phyloP scores from a whole-genome alignment of 2,113 vertebrate genomes.

The Callipepla squamata region DNA sequence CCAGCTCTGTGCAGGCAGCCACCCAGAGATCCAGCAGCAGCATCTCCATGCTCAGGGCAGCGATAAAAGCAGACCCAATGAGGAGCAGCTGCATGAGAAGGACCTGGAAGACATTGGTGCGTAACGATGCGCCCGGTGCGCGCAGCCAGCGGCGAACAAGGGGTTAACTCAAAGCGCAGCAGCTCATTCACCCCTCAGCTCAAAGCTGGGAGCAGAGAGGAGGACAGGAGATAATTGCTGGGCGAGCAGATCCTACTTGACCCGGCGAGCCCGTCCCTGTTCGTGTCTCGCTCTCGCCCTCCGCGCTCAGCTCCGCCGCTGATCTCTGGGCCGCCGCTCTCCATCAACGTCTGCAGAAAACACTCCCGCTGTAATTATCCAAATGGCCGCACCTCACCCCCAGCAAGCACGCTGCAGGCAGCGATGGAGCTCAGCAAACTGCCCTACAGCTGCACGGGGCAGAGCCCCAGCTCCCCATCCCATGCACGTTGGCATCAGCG shows the following conservation, averaged over 20 bases:
- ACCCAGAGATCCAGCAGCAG: background rate
- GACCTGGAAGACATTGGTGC: background rate
- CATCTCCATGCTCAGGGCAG: background rate
- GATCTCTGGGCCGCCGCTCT: background rate
- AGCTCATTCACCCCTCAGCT: background rate
- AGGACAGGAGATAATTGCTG: background rate
- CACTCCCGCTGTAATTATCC: background rate
- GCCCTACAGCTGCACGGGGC: rapidly evolving
- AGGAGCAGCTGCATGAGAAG: rapidly evolving
- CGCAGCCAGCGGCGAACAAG: background rate
- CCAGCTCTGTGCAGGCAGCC: background rate
- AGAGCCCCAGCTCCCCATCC: background rate
- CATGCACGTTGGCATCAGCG: rapidly evolving
- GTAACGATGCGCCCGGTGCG: background rate
- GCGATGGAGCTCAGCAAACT: background rate
- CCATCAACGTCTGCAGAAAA: rapidly evolving
- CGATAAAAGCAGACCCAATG: background rate
- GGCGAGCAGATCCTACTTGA: background rate
- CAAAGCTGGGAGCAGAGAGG: background rate
- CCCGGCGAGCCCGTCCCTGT: rapidly evolving
- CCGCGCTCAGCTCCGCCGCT: background rate
- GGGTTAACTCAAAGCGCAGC: background rate
- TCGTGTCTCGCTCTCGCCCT: background rate
- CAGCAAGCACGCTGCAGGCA: rapidly evolving
- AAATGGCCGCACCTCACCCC: background rate